Evolutionary conservation across 2,888 invertebrate species (phyloP), one percentile per base, ranked within the genome.

Genomic region (Gymnoscelis rufifasciata): DNA sequence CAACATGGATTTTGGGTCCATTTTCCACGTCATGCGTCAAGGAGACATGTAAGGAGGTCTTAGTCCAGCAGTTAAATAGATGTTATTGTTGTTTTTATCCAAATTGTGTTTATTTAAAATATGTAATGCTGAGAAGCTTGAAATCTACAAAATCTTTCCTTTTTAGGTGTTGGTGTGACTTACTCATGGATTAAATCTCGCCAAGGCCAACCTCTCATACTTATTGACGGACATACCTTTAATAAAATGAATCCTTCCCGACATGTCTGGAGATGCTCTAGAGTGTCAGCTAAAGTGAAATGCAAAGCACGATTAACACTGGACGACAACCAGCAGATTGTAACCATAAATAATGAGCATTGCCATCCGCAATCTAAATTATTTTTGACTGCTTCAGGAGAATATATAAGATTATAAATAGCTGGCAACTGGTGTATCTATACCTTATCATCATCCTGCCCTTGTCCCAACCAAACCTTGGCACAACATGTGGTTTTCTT

Each of bases 171-270:
- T 10, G 11, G 10, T n/a, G n/a, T n/a, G n/a, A n/a, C n/a, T 11
- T 35, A 19, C 15, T 35, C 35, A 7, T 15, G 35, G 35, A 35
- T 23, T 15, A 35, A n/a, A 19, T 35, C 19, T 3, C 19, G 19
- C 7, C 5, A 56, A 39, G 67, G 67, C 2, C 63, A 53, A 14
- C 51, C 59, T 14, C 39, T 39, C 8, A 44, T 49, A 23, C 12
- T 38, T 23, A 6, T 53, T 7, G 47, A 41, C 24, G 47, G 47
- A 2, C 46, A 53, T 14, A 52, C 52, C 8, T 52, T 44, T 43
- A n/a, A 1, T 15, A 30, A 37, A n/a, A 30, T 8, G 3, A 30
- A 14, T 11, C 29, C 29, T 14, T 5, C 24, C 8, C n/a, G 13
- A 13, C 31, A 29, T 4, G 7, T 19, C 7, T 52, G 52, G 52